phyloP scores from a whole-genome alignment of 2,888 invertebrate species.

The Clunio marinus region DNA sequence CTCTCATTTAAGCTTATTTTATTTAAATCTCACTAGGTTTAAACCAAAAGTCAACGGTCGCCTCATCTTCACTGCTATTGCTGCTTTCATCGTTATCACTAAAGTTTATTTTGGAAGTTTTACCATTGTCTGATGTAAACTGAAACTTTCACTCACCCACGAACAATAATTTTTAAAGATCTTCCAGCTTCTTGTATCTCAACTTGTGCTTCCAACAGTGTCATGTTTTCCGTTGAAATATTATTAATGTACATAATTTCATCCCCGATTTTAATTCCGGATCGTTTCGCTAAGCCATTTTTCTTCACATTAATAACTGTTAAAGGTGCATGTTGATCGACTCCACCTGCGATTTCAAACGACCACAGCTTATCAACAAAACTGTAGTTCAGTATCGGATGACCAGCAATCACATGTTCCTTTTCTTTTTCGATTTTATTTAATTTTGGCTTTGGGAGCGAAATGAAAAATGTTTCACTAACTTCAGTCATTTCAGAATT shows the following conservation, averaged over 20 bases:
- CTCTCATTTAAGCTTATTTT: neutral
- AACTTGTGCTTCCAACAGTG: constrained; percentile 8
- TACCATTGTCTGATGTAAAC: neutral
- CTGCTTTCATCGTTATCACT: constrained; percentile 28
- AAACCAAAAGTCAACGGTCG: constrained; percentile 34
- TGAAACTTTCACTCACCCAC: constrained; percentile 12
- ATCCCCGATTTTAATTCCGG: constrained; percentile 36
- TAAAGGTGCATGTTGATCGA: constrained; percentile 7
- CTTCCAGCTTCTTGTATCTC: constrained; percentile 29
- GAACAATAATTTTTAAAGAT: constrained; percentile 20
- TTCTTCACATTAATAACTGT: constrained; percentile 18
- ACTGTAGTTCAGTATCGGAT: constrained; percentile 13
- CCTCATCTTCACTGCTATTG: constrained; percentile 4
- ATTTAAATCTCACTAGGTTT: constrained; percentile 24
- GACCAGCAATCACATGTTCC: neutral
- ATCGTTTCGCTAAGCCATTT: constrained; percentile 26
- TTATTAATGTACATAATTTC: constrained; percentile 21
- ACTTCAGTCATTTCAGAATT: constrained; percentile 31
- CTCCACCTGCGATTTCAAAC: constrained; percentile 23
- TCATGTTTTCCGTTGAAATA: neutral
- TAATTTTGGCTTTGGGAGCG: constrained; percentile 11
- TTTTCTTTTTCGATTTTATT: neutral
- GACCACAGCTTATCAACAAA: constrained; percentile 33
- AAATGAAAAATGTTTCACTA: constrained; percentile 16
- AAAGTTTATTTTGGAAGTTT: neutral